Conservation (phyloP, 1,140 invertebrate species). For the Achroia grisella region DNA sequence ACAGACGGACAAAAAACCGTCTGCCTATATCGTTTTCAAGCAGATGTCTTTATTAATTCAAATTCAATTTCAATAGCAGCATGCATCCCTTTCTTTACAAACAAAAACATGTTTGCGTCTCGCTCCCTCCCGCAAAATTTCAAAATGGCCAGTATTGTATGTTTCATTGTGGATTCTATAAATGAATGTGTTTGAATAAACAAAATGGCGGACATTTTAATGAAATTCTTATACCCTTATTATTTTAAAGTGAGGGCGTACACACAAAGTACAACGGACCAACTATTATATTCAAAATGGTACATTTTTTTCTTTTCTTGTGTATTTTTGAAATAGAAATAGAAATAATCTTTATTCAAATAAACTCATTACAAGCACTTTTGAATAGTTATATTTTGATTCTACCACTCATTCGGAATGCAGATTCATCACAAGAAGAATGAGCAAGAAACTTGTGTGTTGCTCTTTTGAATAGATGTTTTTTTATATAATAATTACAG, state of each 20-base stretch:
- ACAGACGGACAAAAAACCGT: constrained; percentile 4
- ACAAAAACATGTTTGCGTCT: constrained; percentile 20
- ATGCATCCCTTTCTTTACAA: constrained; percentile 12
- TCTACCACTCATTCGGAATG: too few species aligned
- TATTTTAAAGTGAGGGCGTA: constrained; percentile 12
- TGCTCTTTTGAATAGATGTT: too few species aligned
- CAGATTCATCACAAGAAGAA: too few species aligned
- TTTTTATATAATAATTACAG: too few species aligned
- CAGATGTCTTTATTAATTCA: constrained; percentile 29
- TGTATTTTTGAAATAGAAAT: too few species aligned
- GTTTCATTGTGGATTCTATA: constrained; percentile 21
- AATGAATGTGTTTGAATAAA: constrained; percentile 26
- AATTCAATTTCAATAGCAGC: constrained; percentile 9
- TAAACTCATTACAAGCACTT: too few species aligned
- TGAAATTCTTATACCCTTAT: constrained; percentile 18
- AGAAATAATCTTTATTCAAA: too few species aligned
- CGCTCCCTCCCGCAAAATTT: constrained; percentile 30
- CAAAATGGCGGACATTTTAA: constrained; percentile 43
- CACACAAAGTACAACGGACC: constrained; percentile 18
- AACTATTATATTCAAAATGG: background rate
- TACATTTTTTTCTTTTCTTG: constrained; percentile 19
- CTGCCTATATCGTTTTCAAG: constrained; percentile 23
- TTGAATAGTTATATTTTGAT: too few species aligned
- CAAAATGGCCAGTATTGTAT: constrained; percentile 37
- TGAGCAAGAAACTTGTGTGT: too few species aligned